Evolutionary conservation across 2,888 invertebrate genomes (phyloP), one percentile per base, ranked within the genome.

Genomic region (Eueremaeus valkanovi): DNA sequence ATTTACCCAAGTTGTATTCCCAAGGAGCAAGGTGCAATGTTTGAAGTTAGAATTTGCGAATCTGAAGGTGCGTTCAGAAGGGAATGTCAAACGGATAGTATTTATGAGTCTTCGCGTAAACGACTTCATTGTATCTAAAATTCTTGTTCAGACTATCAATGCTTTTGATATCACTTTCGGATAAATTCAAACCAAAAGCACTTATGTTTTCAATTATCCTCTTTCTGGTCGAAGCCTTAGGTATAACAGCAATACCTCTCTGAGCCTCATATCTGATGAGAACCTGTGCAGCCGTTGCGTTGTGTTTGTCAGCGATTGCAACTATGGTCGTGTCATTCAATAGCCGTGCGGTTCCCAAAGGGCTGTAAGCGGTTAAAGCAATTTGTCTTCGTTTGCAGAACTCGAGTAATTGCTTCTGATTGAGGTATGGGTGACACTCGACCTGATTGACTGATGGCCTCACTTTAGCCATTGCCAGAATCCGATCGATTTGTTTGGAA

Each of bases 201-300:
- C 90, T 82, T 79, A 90, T 88, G 84, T 90, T 94, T 89, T 81
- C 89, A 86, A 73, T 85, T 85, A 82, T 92, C 89, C 80, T 90
- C 86, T 0, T 87, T 79, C 89, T 89, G 0, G 87, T 92, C n/a
- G 92, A 90, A 0, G 92, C 92, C 83, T 93, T 94, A 0, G 93
- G 93, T 78, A 93, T 92, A 49, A 90, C 89, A 51, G 90, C 87
- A 78, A 88, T 86, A 0, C 88, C 89, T 55, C 89, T 87, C 81
- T 93, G 90, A 73, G 87, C 85, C 72, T 87, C 86, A 83, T 82
- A 89, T 82, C 90, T 87, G 51, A 92, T 85, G 29, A 91, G 85
- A 1, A 81, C 77, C 83, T 92, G 92, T 0, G 90, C 88, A 0
- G 88, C 81, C 0, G 86, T 86, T 83, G 91, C 92, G 0, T 85